Evolutionary conservation across 2,113 vertebrate species (phyloP), one percentile per base, ranked within the genome.

Genomic region (Laticauda colubrina): DNA sequence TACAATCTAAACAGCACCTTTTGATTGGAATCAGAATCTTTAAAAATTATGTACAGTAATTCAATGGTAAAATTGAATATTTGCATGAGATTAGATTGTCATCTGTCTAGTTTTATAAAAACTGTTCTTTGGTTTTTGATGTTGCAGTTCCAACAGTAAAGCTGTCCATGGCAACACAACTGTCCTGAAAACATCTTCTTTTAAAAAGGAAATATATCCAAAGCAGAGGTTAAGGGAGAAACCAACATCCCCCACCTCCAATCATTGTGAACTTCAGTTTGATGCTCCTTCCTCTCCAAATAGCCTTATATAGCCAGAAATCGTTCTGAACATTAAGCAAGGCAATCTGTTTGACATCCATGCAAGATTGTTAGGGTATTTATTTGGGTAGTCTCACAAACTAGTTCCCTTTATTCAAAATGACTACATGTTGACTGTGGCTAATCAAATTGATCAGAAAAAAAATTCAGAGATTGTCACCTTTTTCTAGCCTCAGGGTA

Each of bases 151-250:
- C 61, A 92, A 94, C 91, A 69, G 94, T 90, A 94, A 90, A 91
- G 94, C 91, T 95, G 95, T 94, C 93, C 85, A 90, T 85, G 55
- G 24, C 90, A 55, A 53, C 4, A 14, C 51, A 48, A 23, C 12
- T 39, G 39, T 45, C 48, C 15, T 88, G 54, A 34, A 54, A 20
- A 4, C 8, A 88, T 96, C 91, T 90, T 87, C 69, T 34, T 95
- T 91, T 88, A 93, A 90, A 69, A 89, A 95, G 92, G 85, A 95
- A 96, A 95, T 94, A 96, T 94, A 95, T 93, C 92, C 88, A 53
- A 91, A 26, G 75, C 92, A 34, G 85, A 93, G 61, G 94, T 93
- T 89, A 93, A 85, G 34, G 23, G 94, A 85, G 21, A 21, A 26
- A 45, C 18, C 43, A 23, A 11, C 3, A 15, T 3, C 0, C 34